Conservation (phyloP, 2,113 vertebrate genomes). For the Prolemur simus region DNA sequence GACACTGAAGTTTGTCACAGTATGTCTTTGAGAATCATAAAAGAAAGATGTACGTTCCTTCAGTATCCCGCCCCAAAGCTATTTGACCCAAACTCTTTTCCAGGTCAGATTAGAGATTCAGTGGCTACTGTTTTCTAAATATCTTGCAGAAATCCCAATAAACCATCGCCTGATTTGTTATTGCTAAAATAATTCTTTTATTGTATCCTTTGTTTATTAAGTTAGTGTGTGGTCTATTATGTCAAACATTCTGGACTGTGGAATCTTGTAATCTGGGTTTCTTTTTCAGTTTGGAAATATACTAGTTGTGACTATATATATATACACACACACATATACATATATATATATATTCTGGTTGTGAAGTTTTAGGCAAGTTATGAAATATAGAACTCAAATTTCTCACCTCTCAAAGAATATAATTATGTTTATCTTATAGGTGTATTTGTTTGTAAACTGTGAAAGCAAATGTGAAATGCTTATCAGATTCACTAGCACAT, state of each 20-base stretch:
- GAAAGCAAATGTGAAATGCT: not conserved
- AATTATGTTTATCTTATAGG: not conserved
- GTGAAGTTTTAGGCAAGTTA: not conserved
- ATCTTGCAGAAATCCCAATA: not conserved
- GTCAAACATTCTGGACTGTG: not conserved
- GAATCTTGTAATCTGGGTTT: not conserved
- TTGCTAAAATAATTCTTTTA: not conserved
- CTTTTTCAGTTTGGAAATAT: not conserved
- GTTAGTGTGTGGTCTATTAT: not conserved
- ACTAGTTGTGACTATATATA: not conserved
- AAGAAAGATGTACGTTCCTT: not conserved
- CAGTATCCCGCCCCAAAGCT: not conserved
- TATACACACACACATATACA: too few species aligned
- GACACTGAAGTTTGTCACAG: not conserved
- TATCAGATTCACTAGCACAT: not conserved
- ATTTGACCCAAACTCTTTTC: not conserved
- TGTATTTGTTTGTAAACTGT: not conserved
- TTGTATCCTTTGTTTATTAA: not conserved
- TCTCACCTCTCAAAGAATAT: not conserved
- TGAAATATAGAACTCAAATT: not conserved
- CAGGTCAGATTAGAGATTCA: not conserved
- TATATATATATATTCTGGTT: not conserved
- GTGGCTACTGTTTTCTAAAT: not conserved
- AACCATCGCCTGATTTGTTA: not conserved
- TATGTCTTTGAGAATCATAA: not conserved